Conservation (phyloP, 2,888 invertebrate genomes). For the Drosophila picticornis region DNA sequence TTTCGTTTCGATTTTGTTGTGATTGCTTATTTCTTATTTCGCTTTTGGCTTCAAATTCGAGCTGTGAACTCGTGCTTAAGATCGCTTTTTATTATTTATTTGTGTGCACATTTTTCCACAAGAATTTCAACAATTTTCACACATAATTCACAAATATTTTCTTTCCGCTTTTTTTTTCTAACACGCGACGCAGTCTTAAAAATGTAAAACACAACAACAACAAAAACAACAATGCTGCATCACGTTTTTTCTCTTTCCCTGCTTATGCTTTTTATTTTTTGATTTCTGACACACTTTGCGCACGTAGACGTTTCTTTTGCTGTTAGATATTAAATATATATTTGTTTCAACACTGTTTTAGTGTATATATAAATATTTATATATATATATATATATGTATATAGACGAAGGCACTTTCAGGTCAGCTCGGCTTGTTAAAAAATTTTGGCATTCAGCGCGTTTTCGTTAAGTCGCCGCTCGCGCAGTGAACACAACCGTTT, state of each 20-base stretch:
- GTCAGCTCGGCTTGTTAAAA: conserved; percentile 43
- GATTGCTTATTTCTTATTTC: conserved; percentile 71
- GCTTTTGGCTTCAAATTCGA: conserved; percentile 47
- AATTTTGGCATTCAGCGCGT: conserved; percentile 54
- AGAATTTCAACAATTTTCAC: conserved; percentile 68
- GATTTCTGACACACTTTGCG: conserved; percentile 56
- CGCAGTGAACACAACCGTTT: conserved; percentile 71
- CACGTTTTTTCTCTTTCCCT: conserved; percentile 58
- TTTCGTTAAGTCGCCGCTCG: conserved; percentile 53
- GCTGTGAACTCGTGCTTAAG: conserved; percentile 38
- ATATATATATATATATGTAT: conserved; percentile 5
- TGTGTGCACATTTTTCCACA: conserved; percentile 60
- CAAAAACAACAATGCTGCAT: conserved; percentile 47
- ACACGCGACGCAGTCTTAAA: conserved; percentile 48
- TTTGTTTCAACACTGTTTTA: conserved; percentile 34
- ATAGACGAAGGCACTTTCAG: conserved; percentile 36
- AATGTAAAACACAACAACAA: conserved; percentile 29
- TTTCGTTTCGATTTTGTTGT: conserved; percentile 76
- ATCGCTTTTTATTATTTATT: conserved; percentile 42
- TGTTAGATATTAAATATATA: conserved; percentile 12
- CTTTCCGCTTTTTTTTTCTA: background rate
- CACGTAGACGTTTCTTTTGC: conserved; percentile 58
- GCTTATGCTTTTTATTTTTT: conserved; percentile 16
- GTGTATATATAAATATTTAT: conserved; percentile 26
- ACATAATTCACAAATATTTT: conserved; percentile 64